A percentile compares a stretch with the other conserved stretches of the same genome.
These are phyloP conservation scores for Actinemys pallida DNA, from an alignment of 2,113 vertebrate genomes.

Conservation along the genomic window DNA sequence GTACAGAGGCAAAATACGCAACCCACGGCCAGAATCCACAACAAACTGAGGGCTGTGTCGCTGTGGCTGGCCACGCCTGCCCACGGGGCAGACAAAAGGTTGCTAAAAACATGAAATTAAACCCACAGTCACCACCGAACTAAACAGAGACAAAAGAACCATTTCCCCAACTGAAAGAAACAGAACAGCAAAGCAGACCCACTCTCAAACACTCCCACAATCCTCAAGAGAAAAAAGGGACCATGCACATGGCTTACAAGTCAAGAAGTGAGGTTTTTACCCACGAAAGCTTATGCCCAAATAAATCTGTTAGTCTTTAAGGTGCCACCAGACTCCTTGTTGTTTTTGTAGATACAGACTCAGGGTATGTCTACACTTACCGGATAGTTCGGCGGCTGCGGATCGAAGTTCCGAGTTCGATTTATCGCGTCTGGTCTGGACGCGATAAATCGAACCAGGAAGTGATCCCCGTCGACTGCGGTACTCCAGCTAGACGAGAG, in stretches of 20 bases:
- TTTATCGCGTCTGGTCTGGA: too few species aligned
- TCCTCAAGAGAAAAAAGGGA: background rate
- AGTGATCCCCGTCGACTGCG: too few species aligned
- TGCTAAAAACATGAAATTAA: background rate
- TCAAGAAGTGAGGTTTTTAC: too few species aligned
- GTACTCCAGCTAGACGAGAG: too few species aligned
- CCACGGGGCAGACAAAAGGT: background rate
- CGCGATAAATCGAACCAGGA: too few species aligned
- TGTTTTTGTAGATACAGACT: too few species aligned
- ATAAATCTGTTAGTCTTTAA: too few species aligned
- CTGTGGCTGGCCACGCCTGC: background rate
- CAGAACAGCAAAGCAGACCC: background rate
- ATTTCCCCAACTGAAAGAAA: background rate
- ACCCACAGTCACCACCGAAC: background rate
- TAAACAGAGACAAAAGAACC: background rate
- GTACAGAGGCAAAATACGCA: background rate
- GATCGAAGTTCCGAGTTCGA: too few species aligned
- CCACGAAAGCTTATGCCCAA: too few species aligned
- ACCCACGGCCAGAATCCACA: background rate
- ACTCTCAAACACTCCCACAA: background rate
- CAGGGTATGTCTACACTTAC: too few species aligned
- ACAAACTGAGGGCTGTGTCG: background rate
- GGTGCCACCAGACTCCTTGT: too few species aligned
- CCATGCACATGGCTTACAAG: background rate
- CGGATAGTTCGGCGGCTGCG: too few species aligned